Evolutionary conservation across 2,113 vertebrate genomes (phyloP).

Genomic region (Lophotis ruficrista): DNA sequence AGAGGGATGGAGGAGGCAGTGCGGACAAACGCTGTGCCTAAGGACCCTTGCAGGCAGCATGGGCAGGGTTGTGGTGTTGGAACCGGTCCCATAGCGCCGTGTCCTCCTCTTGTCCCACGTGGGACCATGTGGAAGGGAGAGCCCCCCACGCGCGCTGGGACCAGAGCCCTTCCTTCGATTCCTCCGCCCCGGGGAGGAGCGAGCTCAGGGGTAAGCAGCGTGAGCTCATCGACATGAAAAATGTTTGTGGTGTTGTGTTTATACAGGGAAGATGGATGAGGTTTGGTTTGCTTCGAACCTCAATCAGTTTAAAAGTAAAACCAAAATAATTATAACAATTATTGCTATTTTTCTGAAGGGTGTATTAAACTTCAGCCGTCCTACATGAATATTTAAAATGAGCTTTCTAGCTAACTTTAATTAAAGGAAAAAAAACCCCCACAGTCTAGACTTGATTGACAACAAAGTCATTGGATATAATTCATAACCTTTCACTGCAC

Average conservation of each 20-base stretch:
- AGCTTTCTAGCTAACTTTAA: neutral
- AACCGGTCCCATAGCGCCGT: accelerated
- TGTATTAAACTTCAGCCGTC: neutral
- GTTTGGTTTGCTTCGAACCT: neutral
- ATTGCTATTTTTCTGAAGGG: neutral
- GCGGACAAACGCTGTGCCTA: no score
- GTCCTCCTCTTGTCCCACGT: neutral
- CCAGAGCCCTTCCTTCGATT: neutral
- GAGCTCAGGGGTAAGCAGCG: neutral
- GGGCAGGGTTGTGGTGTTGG: neutral
- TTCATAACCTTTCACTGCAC: neutral
- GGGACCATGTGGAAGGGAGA: neutral
- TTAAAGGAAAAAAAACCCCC: neutral
- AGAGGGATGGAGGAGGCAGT: neutral
- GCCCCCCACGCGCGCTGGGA: neutral
- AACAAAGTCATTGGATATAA: neutral
- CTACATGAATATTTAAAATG: neutral
- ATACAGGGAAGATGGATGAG: neutral
- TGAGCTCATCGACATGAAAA: neutral
- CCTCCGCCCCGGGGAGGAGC: neutral
- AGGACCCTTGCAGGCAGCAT: neutral
- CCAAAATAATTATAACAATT: neutral
- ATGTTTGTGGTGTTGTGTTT: neutral
- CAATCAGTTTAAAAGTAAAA: neutral
- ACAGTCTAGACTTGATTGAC: neutral